phyloP scores from a whole-genome alignment of 2,888 invertebrate genomes.

The Himalopsyche kuldschensis region DNA sequence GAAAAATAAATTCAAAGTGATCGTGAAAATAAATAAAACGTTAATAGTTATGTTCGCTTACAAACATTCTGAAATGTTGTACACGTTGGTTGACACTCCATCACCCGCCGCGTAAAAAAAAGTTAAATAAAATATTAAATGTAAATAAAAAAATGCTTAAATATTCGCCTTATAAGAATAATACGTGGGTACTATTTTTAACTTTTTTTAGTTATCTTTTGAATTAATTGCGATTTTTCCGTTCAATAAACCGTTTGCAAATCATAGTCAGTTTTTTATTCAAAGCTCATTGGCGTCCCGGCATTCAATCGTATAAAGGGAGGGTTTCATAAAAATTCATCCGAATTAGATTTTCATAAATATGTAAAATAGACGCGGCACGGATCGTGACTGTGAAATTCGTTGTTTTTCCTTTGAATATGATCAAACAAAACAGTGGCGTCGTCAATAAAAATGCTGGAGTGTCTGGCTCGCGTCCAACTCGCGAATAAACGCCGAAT shows the following conservation, averaged over 20 bases:
- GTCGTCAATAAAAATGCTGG: slow-evolving; percentile 26
- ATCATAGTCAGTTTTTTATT: not conserved
- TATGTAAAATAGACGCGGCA: not conserved
- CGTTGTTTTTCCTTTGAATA: not conserved
- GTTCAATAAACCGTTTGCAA: no score
- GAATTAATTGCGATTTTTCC: no score
- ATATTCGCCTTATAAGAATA: no score
- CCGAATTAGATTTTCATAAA: not conserved
- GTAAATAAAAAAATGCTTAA: no score
- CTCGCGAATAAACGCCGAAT: slow-evolving; percentile 33
- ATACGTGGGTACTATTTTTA: no score
- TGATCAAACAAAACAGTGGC: not conserved
- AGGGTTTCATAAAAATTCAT: not conserved
- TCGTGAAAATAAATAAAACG: no score
- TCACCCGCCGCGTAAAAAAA: no score
- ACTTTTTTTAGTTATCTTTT: no score
- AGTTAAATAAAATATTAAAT: no score
- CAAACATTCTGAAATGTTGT: no score
- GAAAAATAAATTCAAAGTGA: not conserved
- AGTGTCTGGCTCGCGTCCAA: slow-evolving; percentile 29
- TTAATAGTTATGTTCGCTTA: no score
- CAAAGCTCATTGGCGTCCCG: not conserved
- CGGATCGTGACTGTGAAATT: not conserved
- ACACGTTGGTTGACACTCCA: no score
- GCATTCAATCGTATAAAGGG: not conserved